Conservation (phyloP, 2,113 vertebrate genomes). For the Tetraodon nigroviridis region DNA sequence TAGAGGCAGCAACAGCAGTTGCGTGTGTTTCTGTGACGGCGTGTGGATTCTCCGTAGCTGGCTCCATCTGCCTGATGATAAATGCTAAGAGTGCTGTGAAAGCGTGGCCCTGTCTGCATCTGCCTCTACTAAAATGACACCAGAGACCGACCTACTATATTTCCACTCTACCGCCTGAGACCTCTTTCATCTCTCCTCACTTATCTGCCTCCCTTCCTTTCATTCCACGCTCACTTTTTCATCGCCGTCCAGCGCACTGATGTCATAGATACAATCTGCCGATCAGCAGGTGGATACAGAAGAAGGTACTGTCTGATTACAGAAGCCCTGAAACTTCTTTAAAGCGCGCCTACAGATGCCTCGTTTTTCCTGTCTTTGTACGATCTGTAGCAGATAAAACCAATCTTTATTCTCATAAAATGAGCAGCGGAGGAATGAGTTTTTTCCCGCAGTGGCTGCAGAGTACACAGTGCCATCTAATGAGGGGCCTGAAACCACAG, state of each 20-base stretch:
- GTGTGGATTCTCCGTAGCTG: background rate
- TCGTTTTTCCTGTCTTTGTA: slow-evolving; percentile 24
- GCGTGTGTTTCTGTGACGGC: background rate
- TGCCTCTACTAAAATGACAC: slow-evolving; percentile 21
- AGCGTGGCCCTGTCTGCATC: slow-evolving; percentile 4
- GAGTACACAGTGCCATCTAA: slow-evolving; percentile 58
- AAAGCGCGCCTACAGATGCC: slow-evolving; percentile 37
- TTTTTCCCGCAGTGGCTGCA: slow-evolving; percentile 18
- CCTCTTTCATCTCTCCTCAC: slow-evolving; percentile 47
- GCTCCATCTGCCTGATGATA: slow-evolving; percentile 37
- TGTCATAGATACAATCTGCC: slow-evolving; percentile 53
- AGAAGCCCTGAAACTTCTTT: slow-evolving; percentile 52
- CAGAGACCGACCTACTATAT: slow-evolving; percentile 21
- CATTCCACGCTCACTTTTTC: slow-evolving; percentile 27
- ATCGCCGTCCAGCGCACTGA: slow-evolving; percentile 53
- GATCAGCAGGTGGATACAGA: slow-evolving; percentile 49
- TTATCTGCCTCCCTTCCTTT: slow-evolving; percentile 27
- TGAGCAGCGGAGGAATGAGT: slow-evolving; percentile 13
- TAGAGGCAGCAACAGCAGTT: slow-evolving; percentile 18
- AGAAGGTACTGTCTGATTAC: slow-evolving; percentile 50
- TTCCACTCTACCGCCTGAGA: slow-evolving; percentile 19
- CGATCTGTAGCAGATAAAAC: slow-evolving; percentile 55
- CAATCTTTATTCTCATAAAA: slow-evolving; percentile 63
- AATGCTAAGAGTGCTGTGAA: slow-evolving; percentile 11
- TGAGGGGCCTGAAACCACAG: slow-evolving; percentile 9